phyloP scores from a whole-genome alignment of 2,888 invertebrate genomes.

The Palloptera scutellata region DNA sequence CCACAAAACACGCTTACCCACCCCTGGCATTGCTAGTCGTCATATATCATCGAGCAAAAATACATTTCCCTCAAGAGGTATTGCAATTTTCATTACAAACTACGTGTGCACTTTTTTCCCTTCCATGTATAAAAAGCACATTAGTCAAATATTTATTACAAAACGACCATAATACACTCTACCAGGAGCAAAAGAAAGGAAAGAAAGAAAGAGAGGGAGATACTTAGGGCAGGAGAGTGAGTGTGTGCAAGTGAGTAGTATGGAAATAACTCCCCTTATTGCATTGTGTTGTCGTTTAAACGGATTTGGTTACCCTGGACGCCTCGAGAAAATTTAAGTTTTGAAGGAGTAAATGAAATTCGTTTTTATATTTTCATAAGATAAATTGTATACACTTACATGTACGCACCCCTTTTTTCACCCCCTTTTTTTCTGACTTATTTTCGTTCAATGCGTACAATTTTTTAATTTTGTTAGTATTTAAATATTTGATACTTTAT shows the following conservation, averaged over 20 bases:
- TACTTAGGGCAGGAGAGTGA: no score
- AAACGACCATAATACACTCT: no score
- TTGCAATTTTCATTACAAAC: no score
- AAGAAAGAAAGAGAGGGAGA: no score
- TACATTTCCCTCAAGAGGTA: no score
- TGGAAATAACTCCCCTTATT: no score
- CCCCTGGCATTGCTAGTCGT: constrained; percentile 29
- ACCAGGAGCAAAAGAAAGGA: no score
- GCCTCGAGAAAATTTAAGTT: constrained; percentile 34
- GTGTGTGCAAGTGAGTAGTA: no score
- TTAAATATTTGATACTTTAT: neutral
- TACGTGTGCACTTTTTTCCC: no score
- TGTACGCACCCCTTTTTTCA: constrained; percentile 2
- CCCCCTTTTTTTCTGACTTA: neutral
- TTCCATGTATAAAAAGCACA: no score
- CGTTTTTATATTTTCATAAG: neutral
- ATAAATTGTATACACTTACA: neutral
- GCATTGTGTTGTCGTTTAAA: constrained; percentile 47
- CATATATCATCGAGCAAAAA: neutral
- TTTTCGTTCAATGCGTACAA: neutral
- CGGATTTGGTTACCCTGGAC: constrained; percentile 60
- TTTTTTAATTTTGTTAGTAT: constrained; percentile 1
- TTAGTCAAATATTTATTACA: no score
- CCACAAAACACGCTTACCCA: constrained; percentile 39
- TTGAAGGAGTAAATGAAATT: neutral